Base-by-base conservation (phyloP, 1,140 invertebrate genomes). In the Drosophila funebris region DNA sequence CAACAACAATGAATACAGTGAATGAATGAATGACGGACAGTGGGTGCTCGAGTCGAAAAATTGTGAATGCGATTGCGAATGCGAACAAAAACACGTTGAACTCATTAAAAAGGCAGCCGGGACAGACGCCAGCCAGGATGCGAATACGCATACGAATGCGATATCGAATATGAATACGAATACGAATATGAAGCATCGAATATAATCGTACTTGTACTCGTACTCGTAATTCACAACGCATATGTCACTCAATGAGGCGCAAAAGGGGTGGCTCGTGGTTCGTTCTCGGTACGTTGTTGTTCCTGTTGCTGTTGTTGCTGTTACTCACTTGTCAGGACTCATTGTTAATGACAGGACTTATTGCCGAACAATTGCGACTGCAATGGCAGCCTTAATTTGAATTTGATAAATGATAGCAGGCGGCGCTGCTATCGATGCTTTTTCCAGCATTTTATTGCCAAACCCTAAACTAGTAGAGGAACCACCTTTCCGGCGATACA, bases 1-100 rank as follows among this genome's bases (percentile, higher is more conserved):
- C 1, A 67, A 60, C 39, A 50, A 36, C 11, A 46, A 56, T 31
- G 14, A 52, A 14, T 52, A 41, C 31, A 14, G 33, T 31, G 52
- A 31, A 22, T 22, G 20, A 46, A 4, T 50, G 53, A 58, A 8
- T 33, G 29, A 52, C 36, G 52, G 54, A 50, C 50, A 48, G 70
- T 73, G 70, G 70, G 70, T 73, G 70, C 70, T 37, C 56, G 48
- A 48, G 44, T 73, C 56, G 71, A 66, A 31, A 72, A 80, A 33
- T 29, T 29, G 24, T 50, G 22, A 50, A 78, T 77, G 78, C 72
- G 22, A 33, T 75, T 36, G 11, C 9, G 31, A 33, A 33, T 74
- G 78, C 72, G 74, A 80, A 80, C 71, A 80, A 79, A 77, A 83
- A 78, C 72, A 78, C 87, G 82, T 84, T 90, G 79, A 75, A 75